Conservation (phyloP, 2,113 vertebrate species). For the Columba livia region DNA sequence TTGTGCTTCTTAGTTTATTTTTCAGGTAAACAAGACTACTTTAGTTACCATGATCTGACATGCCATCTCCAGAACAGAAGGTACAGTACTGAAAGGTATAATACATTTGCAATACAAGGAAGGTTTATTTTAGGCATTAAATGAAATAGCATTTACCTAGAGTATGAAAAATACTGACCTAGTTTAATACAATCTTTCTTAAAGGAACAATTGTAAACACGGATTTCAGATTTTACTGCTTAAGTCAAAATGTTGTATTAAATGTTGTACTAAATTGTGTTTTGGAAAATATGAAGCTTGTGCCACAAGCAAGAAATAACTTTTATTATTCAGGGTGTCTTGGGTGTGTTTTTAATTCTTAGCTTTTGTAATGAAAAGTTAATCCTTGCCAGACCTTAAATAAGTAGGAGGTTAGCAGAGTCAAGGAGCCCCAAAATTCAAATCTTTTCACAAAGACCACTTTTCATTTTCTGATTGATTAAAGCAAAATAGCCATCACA, state of each 20-base stretch:
- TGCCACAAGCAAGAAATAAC: neutral
- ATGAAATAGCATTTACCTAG: neutral
- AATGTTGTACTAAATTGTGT: neutral
- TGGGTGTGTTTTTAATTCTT: neutral
- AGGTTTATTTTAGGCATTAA: constrained; percentile 7
- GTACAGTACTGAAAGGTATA: neutral
- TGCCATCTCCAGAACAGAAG: neutral
- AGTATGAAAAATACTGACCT: neutral
- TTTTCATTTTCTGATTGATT: neutral
- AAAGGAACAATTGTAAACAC: neutral
- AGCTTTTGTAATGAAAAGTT: neutral
- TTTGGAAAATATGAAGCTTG: neutral
- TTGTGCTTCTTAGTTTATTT: constrained; percentile 15
- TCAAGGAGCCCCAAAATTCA: neutral
- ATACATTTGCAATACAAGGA: neutral
- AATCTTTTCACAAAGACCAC: neutral
- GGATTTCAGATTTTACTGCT: neutral
- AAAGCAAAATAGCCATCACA: neutral
- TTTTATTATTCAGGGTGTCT: neutral
- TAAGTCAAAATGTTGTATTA: neutral
- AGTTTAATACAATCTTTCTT: neutral
- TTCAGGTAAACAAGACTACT: constrained; percentile 7
- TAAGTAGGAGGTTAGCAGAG: neutral
- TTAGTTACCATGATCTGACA: neutral
- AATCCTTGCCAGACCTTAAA: neutral